phyloP scores from a whole-genome alignment of 2,113 vertebrate genomes.

The Chionomys nivalis region DNA sequence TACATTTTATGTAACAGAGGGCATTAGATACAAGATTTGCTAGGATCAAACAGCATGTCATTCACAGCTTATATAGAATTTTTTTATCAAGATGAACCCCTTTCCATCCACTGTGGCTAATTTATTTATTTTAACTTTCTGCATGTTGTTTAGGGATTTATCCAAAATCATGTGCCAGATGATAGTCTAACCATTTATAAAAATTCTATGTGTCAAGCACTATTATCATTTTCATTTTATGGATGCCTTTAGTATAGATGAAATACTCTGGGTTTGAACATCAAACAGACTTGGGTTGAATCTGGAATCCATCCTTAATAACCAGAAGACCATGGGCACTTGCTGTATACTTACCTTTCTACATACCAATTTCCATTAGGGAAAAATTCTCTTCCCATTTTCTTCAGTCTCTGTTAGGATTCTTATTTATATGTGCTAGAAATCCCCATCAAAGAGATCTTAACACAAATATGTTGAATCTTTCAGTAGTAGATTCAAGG shows the following conservation, averaged over 20 bases:
- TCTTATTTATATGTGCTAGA: slow-evolving; percentile 8
- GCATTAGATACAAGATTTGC: slow-evolving; percentile 13
- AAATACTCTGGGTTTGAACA: slow-evolving; percentile 14
- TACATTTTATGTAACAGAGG: slow-evolving; percentile 47
- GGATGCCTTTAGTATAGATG: slow-evolving; percentile 1
- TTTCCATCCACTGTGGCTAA: neutral
- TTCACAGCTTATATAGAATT: slow-evolving; percentile 6
- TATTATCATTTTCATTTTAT: slow-evolving; percentile 23
- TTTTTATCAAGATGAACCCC: neutral
- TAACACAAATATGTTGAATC: slow-evolving; percentile 11
- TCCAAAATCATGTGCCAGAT: neutral
- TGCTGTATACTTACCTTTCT: neutral
- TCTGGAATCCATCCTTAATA: slow-evolving; percentile 16
- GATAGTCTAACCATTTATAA: slow-evolving; percentile 20
- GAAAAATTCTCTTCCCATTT: slow-evolving; percentile 24
- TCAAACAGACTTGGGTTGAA: neutral
- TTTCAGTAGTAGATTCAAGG: slow-evolving; percentile 4
- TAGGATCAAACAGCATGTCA: neutral
- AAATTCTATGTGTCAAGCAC: neutral
- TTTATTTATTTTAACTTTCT: slow-evolving; percentile 36
- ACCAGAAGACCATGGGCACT: neutral
- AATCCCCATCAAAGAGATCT: neutral
- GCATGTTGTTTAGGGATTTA: slow-evolving; percentile 26
- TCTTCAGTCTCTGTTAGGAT: neutral
- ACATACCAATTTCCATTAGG: slow-evolving; percentile 43